A percentile compares a stretch with the other conserved stretches of the same genome.
These are phyloP conservation scores for Melanotaenia trifasciata DNA, from an alignment of 2,797 vertebrate genomes.

Conservation along the genomic window DNA sequence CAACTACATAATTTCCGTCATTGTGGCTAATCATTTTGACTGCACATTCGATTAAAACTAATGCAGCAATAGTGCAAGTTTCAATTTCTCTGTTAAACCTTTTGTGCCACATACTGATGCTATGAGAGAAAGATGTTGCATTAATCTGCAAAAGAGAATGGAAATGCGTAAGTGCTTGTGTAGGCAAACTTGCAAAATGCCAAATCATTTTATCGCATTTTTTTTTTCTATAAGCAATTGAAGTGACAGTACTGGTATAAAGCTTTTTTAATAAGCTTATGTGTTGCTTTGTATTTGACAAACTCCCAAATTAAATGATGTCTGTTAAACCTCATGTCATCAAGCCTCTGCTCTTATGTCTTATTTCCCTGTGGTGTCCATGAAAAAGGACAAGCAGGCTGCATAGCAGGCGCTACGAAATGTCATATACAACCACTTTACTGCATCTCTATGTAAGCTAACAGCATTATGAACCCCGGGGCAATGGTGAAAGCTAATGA, in stretches of 20 bases:
- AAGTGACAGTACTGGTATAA: conserved; percentile 90
- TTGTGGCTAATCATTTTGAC: conserved; percentile 98
- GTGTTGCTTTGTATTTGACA: conserved; percentile 94
- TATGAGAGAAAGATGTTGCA: conserved; percentile 23
- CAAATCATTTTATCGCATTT: conserved; percentile 83
- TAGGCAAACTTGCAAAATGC: conserved; percentile 46
- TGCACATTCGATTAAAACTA: conserved; percentile 99
- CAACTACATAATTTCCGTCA: conserved; percentile 99
- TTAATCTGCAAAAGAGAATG: conserved; percentile 36
- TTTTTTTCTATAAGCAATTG: conserved; percentile 91
- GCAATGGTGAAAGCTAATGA: conserved; percentile 91
- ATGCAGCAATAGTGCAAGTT: conserved; percentile 79
- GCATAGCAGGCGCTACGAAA: conserved; percentile 92
- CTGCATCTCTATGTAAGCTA: conserved; percentile 65
- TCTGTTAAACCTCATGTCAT: conserved; percentile 90
- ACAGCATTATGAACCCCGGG: conserved; percentile 87
- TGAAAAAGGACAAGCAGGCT: conserved; percentile 94
- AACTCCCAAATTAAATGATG: conserved; percentile 95
- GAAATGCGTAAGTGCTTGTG: conserved; percentile 41
- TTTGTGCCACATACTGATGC: conserved; percentile 39
- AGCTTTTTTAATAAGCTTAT: conserved; percentile 84
- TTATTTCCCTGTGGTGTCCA: conserved; percentile 97
- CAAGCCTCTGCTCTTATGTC: conserved; percentile 87
- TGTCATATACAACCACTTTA: conserved; percentile 87
- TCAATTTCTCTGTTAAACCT: conserved; percentile 45